A percentile compares a stretch with the other conserved stretches of the same genome.
phyloP scores from a whole-genome alignment of 2,888 invertebrate genomes.

The Limnephilus marmoratus region DNA sequence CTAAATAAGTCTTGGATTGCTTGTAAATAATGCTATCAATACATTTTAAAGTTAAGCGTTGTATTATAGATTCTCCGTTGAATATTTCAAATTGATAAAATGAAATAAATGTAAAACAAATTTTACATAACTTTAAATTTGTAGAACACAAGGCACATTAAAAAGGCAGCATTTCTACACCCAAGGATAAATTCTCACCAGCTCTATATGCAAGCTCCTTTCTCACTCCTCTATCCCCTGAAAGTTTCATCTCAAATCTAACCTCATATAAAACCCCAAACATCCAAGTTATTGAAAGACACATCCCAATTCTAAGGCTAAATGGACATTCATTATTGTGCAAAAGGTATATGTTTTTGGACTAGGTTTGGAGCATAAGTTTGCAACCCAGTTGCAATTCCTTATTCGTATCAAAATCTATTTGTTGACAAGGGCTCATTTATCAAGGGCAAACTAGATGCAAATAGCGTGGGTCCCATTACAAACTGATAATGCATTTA shows the following conservation, averaged over 20 bases:
- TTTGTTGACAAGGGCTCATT: background rate
- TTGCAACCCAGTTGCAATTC: background rate
- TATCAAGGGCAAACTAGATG: background rate
- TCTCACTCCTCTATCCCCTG: background rate
- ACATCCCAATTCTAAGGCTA: background rate
- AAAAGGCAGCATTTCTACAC: conserved; percentile 20
- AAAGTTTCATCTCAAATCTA: background rate
- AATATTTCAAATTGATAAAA: background rate
- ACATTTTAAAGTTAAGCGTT: background rate
- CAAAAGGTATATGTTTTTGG: background rate
- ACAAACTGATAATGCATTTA: background rate
- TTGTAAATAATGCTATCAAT: background rate
- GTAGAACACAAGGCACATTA: background rate
- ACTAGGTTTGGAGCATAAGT: background rate
- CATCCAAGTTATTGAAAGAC: background rate
- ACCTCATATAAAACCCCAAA: background rate
- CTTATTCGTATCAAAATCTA: background rate
- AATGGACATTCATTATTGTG: background rate
- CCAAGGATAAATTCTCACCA: background rate
- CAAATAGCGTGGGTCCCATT: background rate
- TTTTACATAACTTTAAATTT: background rate
- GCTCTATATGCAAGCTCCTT: background rate
- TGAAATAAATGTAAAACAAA: background rate
- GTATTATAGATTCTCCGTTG: background rate
- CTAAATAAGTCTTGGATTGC: background rate